These are phyloP conservation scores for Drosophila malerkotliana DNA, from an alignment of 1,140 invertebrate genomes.

Conservation along the genomic window DNA sequence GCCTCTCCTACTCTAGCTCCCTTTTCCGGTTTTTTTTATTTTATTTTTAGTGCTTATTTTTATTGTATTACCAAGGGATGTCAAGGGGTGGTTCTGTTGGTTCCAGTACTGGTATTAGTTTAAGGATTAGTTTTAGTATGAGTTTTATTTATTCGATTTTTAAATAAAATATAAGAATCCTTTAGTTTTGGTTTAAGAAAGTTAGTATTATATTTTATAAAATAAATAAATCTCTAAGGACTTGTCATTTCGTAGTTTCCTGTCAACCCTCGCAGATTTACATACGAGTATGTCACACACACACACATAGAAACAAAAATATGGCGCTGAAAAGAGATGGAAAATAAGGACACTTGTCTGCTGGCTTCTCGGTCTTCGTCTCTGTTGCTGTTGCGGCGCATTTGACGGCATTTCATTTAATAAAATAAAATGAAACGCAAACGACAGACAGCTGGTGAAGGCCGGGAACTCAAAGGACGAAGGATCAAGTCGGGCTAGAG, in stretches of 20 bases:
- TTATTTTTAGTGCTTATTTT: constrained; percentile 40
- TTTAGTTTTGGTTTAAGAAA: background rate
- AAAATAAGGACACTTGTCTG: constrained; percentile 16
- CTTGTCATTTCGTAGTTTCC: background rate
- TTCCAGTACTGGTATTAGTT: background rate
- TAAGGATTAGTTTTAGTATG: too few relatives aligned
- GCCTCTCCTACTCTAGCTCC: background rate
- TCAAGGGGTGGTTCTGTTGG: constrained; percentile 5
- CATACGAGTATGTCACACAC: constrained; percentile 27
- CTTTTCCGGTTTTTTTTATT: background rate
- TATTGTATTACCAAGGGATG: constrained; percentile 26
- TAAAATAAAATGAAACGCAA: constrained; percentile 76
- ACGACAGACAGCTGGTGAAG: constrained; percentile 60
- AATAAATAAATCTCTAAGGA: too few relatives aligned
- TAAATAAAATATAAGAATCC: background rate
- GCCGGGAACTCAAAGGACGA: constrained; percentile 1
- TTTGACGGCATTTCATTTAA: constrained; percentile 77
- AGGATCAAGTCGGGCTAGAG: background rate
- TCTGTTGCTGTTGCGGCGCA: constrained; percentile 47
- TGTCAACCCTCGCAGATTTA: constrained; percentile 53
- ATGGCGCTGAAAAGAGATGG: background rate
- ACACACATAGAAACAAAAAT: constrained; percentile 27
- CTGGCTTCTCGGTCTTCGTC: background rate
- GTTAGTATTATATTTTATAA: background rate
- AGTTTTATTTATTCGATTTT: too few relatives aligned